Evolutionary conservation across 2,797 vertebrate species (phyloP).

Genomic region (Leptoclinus maculatus): DNA sequence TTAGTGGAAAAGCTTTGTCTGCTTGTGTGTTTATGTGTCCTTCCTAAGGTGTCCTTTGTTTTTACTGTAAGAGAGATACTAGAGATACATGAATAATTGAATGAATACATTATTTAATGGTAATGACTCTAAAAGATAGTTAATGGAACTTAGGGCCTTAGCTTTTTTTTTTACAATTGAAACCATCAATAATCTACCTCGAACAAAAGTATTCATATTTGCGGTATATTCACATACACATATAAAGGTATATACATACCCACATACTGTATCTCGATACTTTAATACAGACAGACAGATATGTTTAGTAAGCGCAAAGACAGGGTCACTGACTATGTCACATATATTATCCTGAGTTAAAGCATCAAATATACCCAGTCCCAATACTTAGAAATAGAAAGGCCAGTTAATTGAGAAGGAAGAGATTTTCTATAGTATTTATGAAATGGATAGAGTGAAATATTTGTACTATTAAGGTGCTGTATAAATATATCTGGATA

Average conservation of each 20-base stretch:
- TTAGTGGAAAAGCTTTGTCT: conserved; percentile 45
- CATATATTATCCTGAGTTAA: background rate
- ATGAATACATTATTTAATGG: background rate
- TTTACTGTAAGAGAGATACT: background rate
- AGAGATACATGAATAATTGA: background rate
- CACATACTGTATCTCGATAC: background rate
- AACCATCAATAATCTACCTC: background rate
- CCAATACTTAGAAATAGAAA: background rate
- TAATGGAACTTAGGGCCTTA: background rate
- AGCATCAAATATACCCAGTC: background rate
- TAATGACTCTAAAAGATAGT: background rate
- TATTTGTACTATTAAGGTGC: background rate
- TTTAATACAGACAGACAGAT: background rate
- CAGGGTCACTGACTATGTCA: background rate
- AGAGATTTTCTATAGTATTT: background rate
- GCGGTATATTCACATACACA: background rate
- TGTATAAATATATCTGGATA: background rate
- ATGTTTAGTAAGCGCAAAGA: background rate
- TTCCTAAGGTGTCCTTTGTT: conserved; percentile 69
- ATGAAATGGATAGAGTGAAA: background rate
- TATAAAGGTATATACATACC: background rate
- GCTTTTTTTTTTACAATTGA: background rate
- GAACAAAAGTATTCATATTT: background rate
- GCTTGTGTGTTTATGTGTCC: conserved; percentile 14
- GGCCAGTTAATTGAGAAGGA: background rate